These are phyloP conservation scores for Tanypteryx hageni DNA, from an alignment of 2,888 invertebrate genomes.

Conservation along the genomic window DNA sequence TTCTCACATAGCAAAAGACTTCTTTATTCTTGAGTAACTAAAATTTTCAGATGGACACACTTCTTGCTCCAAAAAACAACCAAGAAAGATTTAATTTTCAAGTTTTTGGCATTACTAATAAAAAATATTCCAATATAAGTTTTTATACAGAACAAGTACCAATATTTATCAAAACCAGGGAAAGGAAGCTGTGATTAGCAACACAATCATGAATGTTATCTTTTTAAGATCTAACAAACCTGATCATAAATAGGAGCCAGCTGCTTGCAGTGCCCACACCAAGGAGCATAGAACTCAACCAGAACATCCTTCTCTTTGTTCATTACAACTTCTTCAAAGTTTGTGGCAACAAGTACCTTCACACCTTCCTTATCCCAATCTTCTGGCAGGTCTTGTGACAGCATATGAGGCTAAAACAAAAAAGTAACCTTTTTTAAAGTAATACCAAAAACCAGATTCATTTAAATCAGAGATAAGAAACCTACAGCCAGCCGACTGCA, in stretches of 20 bases:
- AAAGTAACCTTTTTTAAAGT: slow-evolving; percentile 52
- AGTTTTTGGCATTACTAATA: too few species aligned
- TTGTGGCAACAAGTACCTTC: slow-evolving; percentile 95
- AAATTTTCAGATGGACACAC: too few species aligned
- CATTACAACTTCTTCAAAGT: slow-evolving; percentile 95
- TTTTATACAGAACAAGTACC: slow-evolving; percentile 24
- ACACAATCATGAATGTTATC: not conserved
- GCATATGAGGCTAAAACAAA: slow-evolving; percentile 85
- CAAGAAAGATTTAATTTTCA: too few species aligned
- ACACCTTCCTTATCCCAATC: slow-evolving; percentile 97
- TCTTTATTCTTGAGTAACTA: too few species aligned
- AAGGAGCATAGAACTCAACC: slow-evolving; percentile 99
- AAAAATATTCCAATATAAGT: too few species aligned
- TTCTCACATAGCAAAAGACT: too few species aligned
- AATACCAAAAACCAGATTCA: not conserved
- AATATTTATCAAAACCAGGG: slow-evolving; percentile 63
- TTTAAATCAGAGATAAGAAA: too few species aligned
- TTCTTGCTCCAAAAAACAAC: too few species aligned
- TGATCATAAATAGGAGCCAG: slow-evolving; percentile 96
- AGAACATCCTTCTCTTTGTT: slow-evolving; percentile 95
- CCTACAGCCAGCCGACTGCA: too few species aligned
- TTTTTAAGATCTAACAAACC: slow-evolving; percentile 78
- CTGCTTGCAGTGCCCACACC: slow-evolving; percentile 99
- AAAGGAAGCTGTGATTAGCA: slow-evolving; percentile 48
- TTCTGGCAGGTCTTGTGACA: slow-evolving; percentile 94